Conservation (phyloP, 35 echinoderm and acorn worm genomes). For the Chiridota heheva region DNA sequence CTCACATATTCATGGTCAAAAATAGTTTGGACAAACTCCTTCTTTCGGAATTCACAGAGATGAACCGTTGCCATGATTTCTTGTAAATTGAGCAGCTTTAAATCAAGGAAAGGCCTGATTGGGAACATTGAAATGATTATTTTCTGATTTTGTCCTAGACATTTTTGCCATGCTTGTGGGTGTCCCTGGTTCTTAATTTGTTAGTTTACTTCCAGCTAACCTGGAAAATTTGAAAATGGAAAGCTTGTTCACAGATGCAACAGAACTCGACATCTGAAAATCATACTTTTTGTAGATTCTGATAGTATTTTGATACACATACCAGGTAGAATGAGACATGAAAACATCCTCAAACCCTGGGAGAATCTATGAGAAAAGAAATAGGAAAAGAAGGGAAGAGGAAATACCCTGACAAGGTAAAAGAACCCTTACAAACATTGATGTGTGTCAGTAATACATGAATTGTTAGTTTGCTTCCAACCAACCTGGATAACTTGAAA, state of each 20-base stretch:
- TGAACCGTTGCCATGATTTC: no score
- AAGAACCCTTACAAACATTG: no score
- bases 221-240: conserved; percentile 98
- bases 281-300: conserved; percentile 95
- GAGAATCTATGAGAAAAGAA: conserved; percentile 57
- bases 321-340: conserved; percentile 97
- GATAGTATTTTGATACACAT: conserved; percentile 62
- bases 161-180: no score
- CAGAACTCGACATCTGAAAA: conserved; percentile 40
- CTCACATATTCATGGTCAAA: no score
- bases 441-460: no score
- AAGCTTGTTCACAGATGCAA: conserved; percentile 44
- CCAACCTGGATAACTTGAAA: conserved; percentile 97
- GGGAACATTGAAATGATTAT: no score
- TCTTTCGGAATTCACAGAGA: no score
- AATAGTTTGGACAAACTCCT: no score
- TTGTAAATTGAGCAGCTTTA: no score
- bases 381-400: neutral
- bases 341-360: conserved; percentile 86
- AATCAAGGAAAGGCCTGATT: no score
- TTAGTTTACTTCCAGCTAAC: conserved; percentile 17
- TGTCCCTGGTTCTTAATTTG: no score
- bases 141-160: no score
- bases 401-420: neutral
- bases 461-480: neutral